These are phyloP conservation scores for Epinephelus cyanopodus DNA, from an alignment of 2,113 vertebrate genomes.

Conservation along the genomic window DNA sequence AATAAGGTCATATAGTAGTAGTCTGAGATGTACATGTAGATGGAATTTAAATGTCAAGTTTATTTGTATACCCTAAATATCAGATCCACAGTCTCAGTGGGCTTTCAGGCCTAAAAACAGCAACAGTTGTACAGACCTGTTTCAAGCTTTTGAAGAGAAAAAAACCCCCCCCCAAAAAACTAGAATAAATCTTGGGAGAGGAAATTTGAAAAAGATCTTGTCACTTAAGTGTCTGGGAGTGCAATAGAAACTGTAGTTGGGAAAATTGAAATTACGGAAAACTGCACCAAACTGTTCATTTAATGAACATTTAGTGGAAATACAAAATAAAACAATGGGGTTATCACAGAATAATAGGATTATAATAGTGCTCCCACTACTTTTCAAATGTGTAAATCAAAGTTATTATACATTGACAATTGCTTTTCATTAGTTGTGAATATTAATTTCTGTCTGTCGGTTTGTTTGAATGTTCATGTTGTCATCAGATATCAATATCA, in stretches of 20 bases:
- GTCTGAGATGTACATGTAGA: not conserved
- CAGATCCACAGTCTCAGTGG: not conserved
- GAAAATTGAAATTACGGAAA: not conserved
- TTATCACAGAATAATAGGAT: not conserved
- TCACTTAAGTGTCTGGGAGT: not conserved
- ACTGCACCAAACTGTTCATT: not conserved
- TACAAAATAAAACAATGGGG: not conserved
- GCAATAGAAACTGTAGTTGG: not conserved
- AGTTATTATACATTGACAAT: too few relatives aligned
- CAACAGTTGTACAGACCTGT: not conserved
- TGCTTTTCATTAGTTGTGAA: too few relatives aligned
- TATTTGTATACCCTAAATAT: not conserved
- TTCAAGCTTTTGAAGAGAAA: not conserved
- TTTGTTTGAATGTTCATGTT: too few relatives aligned
- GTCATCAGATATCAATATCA: too few relatives aligned
- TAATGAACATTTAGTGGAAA: not conserved
- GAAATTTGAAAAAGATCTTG: not conserved
- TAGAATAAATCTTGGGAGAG: not conserved
- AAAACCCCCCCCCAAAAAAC: too few relatives aligned
- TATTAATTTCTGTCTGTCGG: too few relatives aligned
- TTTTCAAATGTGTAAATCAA: too few relatives aligned
- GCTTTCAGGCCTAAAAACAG: conserved; percentile 7
- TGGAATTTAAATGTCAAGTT: conserved; percentile 2
- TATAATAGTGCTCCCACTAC: not conserved
- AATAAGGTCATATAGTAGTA: not conserved